Conservation (phyloP, 2,888 invertebrate species). For the Rotaria magnacalcarata region DNA sequence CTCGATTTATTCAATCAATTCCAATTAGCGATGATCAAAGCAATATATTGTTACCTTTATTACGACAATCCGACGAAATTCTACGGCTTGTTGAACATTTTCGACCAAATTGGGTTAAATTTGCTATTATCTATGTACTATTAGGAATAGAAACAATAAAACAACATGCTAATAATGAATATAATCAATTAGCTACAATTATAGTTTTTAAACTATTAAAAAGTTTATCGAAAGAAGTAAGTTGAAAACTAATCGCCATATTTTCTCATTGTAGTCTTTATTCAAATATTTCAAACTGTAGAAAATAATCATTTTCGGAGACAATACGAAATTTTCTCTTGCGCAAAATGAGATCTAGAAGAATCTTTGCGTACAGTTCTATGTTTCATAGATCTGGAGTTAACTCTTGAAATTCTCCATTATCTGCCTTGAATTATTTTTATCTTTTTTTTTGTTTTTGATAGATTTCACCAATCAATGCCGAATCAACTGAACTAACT, state of each 20-base stretch:
- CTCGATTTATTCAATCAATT: neutral
- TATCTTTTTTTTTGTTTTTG: neutral
- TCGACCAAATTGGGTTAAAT: conserved; percentile 16
- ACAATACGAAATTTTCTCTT: too few species aligned
- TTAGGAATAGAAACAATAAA: conserved; percentile 5
- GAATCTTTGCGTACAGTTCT: too few species aligned
- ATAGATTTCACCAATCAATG: conserved; percentile 37
- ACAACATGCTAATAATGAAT: neutral
- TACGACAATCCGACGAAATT: neutral
- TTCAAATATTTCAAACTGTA: too few species aligned
- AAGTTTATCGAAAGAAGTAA: neutral
- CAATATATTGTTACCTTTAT: neutral
- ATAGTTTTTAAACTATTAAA: conserved; percentile 15
- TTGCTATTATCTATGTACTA: neutral
- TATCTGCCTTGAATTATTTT: too few species aligned
- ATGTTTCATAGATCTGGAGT: too few species aligned
- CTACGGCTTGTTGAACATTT: conserved; percentile 11
- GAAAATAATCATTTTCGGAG: too few species aligned
- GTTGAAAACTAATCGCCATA: too few species aligned
- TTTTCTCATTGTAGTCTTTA: too few species aligned
- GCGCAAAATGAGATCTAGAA: too few species aligned
- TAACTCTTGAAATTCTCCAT: too few species aligned
- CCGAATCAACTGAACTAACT: neutral
- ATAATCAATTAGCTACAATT: conserved; percentile 20
- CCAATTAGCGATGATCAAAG: neutral